Conservation (phyloP, 2,113 vertebrate species). For the Pongo abelii region DNA sequence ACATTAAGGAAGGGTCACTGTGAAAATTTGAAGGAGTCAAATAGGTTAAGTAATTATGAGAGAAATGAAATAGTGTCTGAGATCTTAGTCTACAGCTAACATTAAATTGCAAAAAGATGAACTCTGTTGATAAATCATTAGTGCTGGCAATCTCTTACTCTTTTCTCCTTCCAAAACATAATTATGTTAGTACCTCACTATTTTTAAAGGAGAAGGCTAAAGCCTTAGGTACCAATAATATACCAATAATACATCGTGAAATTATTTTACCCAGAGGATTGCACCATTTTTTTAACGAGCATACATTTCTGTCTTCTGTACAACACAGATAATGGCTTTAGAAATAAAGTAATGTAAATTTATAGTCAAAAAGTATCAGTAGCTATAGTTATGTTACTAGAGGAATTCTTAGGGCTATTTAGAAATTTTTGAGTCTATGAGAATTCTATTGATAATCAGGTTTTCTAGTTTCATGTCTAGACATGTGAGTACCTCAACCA, state of each 20-base stretch:
- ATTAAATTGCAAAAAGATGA: conserved; percentile 45
- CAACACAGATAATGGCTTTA: background rate
- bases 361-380: background rate
- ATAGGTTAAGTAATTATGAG: conserved; percentile 40
- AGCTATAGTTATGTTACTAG: background rate
- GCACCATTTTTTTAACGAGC: background rate
- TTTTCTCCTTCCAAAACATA: conserved; percentile 39
- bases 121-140: conserved; percentile 57
- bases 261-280: background rate
- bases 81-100: conserved; percentile 4
- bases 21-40: background rate
- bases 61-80: conserved; percentile 39
- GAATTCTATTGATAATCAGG: background rate
- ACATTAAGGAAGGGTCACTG: conserved; percentile 41
- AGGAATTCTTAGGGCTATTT: background rate
- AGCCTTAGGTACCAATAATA: background rate
- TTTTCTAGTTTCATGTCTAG: background rate
- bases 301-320: background rate
- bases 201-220: conserved; percentile 5
- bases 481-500: background rate
- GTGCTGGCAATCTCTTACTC: conserved; percentile 46
- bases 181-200: background rate
- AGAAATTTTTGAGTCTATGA: background rate
- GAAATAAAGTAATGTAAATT: background rate
- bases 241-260: background rate